Conservation (phyloP, 2,113 vertebrate species). For the Collichthys lucidus region DNA sequence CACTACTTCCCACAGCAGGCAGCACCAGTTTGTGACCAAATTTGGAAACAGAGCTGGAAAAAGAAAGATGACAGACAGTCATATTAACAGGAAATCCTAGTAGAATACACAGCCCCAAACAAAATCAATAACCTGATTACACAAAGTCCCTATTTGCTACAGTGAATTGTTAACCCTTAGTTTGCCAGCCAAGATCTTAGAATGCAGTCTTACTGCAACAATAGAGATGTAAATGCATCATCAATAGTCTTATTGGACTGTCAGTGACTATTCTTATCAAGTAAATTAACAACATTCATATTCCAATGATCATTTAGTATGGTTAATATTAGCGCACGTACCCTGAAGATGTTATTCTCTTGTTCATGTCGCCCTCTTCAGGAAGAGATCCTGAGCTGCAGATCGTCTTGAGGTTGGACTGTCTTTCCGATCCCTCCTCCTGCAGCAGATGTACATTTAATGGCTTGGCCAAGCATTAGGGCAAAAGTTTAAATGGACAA, state of each 20-base stretch:
- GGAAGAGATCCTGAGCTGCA: slow-evolving; percentile 58
- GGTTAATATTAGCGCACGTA: slow-evolving; percentile 52
- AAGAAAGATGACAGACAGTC: neutral
- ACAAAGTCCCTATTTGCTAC: neutral
- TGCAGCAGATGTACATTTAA: slow-evolving; percentile 42
- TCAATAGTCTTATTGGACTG: neutral
- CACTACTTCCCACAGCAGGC: slow-evolving; percentile 66
- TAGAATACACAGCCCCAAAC: neutral
- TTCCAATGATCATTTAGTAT: neutral
- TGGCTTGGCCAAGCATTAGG: neutral
- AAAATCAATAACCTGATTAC: slow-evolving; percentile 22
- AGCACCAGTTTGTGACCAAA: slow-evolving; percentile 88
- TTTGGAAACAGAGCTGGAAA: slow-evolving; percentile 82
- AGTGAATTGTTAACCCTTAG: slow-evolving; percentile 15
- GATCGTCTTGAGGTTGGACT: slow-evolving; percentile 13
- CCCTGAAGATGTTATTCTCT: slow-evolving; percentile 75
- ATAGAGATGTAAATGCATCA: neutral
- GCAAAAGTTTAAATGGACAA: neutral
- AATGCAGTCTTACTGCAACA: neutral
- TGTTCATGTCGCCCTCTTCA: slow-evolving; percentile 70
- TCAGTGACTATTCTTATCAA: neutral
- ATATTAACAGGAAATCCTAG: slow-evolving; percentile 7
- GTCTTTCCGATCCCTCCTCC: slow-evolving; percentile 44
- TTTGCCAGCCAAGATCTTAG: slow-evolving; percentile 9
- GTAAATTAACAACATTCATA: neutral